phyloP scores from a whole-genome alignment of 2,113 vertebrate genomes.

The Mus spicilegus region DNA sequence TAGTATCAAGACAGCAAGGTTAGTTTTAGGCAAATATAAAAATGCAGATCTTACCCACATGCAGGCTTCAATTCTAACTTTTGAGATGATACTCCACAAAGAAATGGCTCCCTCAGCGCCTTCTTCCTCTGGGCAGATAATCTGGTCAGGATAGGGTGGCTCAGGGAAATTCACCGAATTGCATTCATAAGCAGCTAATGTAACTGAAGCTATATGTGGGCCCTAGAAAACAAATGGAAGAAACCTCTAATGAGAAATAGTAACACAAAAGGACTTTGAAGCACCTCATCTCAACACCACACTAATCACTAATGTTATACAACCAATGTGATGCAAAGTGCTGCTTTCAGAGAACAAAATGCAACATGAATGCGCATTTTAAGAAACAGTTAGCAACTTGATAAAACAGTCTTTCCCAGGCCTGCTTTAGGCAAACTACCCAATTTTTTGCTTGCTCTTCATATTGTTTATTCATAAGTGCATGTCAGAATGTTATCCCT shows the following conservation, averaged over 20 bases:
- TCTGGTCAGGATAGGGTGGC: slow-evolving; percentile 97
- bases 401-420: slow-evolving; percentile 22
- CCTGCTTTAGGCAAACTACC: neutral
- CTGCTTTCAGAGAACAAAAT: slow-evolving; percentile 46
- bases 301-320: slow-evolving; percentile 1
- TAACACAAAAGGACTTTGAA: slow-evolving; percentile 35
- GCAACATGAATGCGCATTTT: slow-evolving; percentile 28
- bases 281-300: neutral
- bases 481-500: neutral
- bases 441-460: slow-evolving; percentile 32
- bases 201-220: slow-evolving; percentile 99
- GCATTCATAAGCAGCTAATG: slow-evolving; percentile 98
- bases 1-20: neutral
- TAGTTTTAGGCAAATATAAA: slow-evolving; percentile 10
- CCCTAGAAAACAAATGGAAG: slow-evolving; percentile 88
- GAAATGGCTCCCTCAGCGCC: slow-evolving; percentile 89
- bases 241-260: slow-evolving; percentile 49
- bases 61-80: slow-evolving; percentile 99
- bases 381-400: slow-evolving; percentile 25
- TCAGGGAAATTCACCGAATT: slow-evolving; percentile 98
- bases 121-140: slow-evolving; percentile 93
- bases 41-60: slow-evolving; percentile 95
- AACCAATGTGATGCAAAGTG: neutral
- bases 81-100: slow-evolving; percentile 97
- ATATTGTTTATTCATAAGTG: slow-evolving; percentile 22